phyloP scores from a whole-genome alignment of 2,888 invertebrate genomes.

The Ophion costatus region DNA sequence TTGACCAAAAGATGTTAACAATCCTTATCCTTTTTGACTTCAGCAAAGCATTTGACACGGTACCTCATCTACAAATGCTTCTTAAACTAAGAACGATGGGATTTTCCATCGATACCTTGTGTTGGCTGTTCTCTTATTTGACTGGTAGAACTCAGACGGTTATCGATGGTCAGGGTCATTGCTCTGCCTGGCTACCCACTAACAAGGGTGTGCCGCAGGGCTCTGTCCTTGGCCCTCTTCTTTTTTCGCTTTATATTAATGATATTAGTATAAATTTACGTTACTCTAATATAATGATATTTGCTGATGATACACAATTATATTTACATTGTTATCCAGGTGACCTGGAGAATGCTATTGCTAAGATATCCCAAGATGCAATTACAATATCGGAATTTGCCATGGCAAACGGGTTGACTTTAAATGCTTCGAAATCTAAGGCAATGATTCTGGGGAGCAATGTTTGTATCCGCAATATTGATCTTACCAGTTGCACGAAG shows the following conservation, averaged over 20 bases:
- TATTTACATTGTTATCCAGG: background rate
- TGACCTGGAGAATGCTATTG: background rate
- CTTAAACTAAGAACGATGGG: background rate
- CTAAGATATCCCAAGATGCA: background rate
- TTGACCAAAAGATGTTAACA: background rate
- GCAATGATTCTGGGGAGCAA: background rate
- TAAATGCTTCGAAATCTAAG: background rate
- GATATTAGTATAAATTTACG: background rate
- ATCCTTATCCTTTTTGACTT: conserved; percentile 11
- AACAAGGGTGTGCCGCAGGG: conserved; percentile 4
- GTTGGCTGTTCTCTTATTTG: conserved; percentile 1
- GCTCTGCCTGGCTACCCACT: background rate
- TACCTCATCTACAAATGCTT: background rate
- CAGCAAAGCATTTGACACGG: background rate
- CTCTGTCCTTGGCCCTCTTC: conserved; percentile 13
- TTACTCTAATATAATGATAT: background rate
- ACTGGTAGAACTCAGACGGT: background rate
- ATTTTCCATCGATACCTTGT: background rate
- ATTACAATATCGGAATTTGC: background rate
- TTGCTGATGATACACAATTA: conserved; percentile 18
- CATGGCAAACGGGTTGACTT: background rate
- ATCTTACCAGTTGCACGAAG: background rate
- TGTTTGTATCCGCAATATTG: background rate
- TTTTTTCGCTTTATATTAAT: conserved; percentile 17
- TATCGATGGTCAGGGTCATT: background rate